phyloP scores from a whole-genome alignment of 1,140 invertebrate species.

The Himalopsyche phryganea region DNA sequence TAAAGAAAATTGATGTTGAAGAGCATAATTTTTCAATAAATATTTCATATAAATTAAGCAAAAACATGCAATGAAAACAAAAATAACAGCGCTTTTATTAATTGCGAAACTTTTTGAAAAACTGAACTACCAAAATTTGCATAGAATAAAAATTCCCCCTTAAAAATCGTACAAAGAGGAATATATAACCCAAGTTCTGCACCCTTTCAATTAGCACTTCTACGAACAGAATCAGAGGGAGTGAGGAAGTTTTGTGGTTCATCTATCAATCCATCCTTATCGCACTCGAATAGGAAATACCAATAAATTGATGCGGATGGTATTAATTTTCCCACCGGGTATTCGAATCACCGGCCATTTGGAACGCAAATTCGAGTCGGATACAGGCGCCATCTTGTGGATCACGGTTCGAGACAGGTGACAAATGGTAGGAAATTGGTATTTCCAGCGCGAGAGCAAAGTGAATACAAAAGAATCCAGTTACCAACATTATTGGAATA shows the following conservation, averaged over 20 bases:
- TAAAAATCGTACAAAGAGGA: slow-evolving; percentile 4
- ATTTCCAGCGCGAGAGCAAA: slow-evolving; percentile 7
- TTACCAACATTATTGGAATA: background rate
- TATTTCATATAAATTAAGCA: background rate
- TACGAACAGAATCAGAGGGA: background rate
- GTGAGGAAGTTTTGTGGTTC: background rate
- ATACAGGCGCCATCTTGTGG: slow-evolving; percentile 19
- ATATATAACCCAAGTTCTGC: background rate
- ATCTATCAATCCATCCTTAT: no score
- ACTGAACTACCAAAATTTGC: background rate
- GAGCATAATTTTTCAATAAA: background rate
- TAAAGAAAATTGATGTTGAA: background rate
- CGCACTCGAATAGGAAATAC: slow-evolving; percentile 7
- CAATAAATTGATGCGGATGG: slow-evolving; percentile 27
- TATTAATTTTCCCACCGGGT: slow-evolving; percentile 22
- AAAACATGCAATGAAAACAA: slow-evolving; percentile 11
- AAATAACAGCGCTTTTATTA: slow-evolving; percentile 9
- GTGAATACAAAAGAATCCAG: slow-evolving; percentile 8
- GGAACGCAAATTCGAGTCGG: slow-evolving; percentile 17
- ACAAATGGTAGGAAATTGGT: slow-evolving; percentile 20
- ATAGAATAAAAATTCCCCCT: background rate
- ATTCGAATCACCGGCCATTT: slow-evolving; percentile 8
- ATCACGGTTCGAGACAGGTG: slow-evolving; percentile 3
- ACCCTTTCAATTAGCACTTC: background rate
- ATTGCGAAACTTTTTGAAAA: slow-evolving; percentile 13